Conservation (phyloP, 2,797 vertebrate genomes). For the Sebastes itinus region DNA sequence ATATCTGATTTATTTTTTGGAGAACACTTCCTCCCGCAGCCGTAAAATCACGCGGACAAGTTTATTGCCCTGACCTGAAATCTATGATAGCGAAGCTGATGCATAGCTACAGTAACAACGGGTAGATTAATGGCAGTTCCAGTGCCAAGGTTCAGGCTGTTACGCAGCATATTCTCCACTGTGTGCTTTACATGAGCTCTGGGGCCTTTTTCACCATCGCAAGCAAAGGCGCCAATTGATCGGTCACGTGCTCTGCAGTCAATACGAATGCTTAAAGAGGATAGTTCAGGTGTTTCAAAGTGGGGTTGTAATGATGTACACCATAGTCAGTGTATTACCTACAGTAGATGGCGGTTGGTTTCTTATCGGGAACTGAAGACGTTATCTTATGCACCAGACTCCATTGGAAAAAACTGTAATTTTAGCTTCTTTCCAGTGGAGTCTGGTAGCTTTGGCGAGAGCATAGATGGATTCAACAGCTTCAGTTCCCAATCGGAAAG, state of each 20-base stretch:
- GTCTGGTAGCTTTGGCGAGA: too few species aligned
- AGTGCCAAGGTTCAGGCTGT: neutral
- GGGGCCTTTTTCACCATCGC: neutral
- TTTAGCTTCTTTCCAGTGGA: too few species aligned
- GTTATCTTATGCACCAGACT: too few species aligned
- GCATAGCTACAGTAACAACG: neutral
- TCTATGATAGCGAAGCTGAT: neutral
- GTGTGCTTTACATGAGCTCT: neutral
- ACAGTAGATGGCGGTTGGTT: too few species aligned
- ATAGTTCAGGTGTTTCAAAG: too few species aligned
- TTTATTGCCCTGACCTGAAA: constrained; percentile 31
- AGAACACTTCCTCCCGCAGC: neutral
- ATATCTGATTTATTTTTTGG: constrained; percentile 3
- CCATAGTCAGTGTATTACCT: too few species aligned
- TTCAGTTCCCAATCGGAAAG: too few species aligned
- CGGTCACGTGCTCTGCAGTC: neutral
- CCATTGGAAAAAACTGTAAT: too few species aligned
- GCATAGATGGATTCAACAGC: too few species aligned
- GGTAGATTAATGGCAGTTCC: neutral
- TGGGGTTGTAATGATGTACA: too few species aligned
- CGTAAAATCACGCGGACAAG: constrained; percentile 1
- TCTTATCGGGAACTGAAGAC: too few species aligned
- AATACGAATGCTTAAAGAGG: neutral
- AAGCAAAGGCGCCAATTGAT: neutral
- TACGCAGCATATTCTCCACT: neutral